These are phyloP conservation scores for Hypanus sabinus DNA, from an alignment of 2,113 vertebrate species.

Conservation along the genomic window DNA sequence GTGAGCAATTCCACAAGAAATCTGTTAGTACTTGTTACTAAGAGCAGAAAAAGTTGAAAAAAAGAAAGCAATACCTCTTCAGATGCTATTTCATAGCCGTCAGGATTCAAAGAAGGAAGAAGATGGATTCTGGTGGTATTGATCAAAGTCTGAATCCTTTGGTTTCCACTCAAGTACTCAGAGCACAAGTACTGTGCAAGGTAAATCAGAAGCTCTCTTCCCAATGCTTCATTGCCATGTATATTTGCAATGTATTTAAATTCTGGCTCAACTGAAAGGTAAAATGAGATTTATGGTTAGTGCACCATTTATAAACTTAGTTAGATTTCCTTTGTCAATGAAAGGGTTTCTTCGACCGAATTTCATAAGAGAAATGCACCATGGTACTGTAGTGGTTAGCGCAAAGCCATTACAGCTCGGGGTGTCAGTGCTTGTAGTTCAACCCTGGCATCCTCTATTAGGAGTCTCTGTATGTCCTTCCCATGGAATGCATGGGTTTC, in stretches of 20 bases:
- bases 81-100: constrained; percentile 87
- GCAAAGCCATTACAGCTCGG: no score
- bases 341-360: background rate
- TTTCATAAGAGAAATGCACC: background rate
- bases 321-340: background rate
- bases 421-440: no score
- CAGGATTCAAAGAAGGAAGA: constrained; percentile 92
- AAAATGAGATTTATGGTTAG: constrained; percentile 37
- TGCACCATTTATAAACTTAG: background rate
- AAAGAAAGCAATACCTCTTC: constrained; percentile 71
- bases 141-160: constrained; percentile 76
- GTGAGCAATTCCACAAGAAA: background rate
- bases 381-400: no score
- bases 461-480: no score
- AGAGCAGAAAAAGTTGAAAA: background rate
- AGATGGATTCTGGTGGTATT: constrained; percentile 89
- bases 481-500: no score
- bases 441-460: no score
- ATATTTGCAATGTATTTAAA: constrained; percentile 91
- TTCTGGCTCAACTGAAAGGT: constrained; percentile 82
- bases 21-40: background rate
- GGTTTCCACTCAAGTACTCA: constrained; percentile 76
- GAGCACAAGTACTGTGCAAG: constrained; percentile 86
- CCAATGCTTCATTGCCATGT: constrained; percentile 91
- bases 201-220: constrained; percentile 83